Conservation (phyloP, 2,113 vertebrate genomes). For the Cavia aperea region DNA sequence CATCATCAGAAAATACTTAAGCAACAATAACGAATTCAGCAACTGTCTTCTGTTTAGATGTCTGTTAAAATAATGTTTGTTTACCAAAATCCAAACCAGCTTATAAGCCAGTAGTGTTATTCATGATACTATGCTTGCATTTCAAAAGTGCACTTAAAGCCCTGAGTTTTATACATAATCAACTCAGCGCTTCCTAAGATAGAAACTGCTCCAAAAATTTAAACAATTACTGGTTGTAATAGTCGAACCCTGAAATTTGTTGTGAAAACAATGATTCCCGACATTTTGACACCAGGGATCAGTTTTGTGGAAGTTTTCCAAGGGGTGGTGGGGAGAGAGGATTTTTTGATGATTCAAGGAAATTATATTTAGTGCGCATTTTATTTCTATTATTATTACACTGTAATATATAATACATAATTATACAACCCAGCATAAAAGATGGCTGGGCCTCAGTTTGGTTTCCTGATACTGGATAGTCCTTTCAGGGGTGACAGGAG, state of each 20-base stretch:
- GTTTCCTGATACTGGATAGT: not conserved
- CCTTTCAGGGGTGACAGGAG: not conserved
- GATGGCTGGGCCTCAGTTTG: not conserved
- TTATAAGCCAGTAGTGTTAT: not conserved
- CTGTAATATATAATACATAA: not conserved
- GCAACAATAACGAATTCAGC: not conserved
- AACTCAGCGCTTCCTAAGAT: not conserved
- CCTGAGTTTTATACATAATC: not conserved
- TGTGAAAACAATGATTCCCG: not conserved
- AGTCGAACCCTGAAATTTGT: not conserved
- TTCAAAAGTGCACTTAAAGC: not conserved
- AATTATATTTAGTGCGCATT: not conserved
- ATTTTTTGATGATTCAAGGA: not conserved
- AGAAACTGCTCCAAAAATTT: not conserved
- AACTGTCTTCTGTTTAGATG: not conserved
- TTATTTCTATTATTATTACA: not conserved
- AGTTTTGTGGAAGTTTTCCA: not conserved
- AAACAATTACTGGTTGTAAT: fast-evolving
- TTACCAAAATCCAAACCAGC: not conserved
- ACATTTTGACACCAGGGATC: not conserved
- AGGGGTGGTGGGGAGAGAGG: not conserved
- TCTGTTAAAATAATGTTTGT: not conserved
- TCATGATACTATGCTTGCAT: not conserved
- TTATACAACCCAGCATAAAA: not conserved
- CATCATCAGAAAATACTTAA: not conserved